Evolutionary conservation across 1,140 invertebrate genomes (phyloP), one percentile per base, ranked within the genome.

Genomic region (Anoplophora glabripennis): DNA sequence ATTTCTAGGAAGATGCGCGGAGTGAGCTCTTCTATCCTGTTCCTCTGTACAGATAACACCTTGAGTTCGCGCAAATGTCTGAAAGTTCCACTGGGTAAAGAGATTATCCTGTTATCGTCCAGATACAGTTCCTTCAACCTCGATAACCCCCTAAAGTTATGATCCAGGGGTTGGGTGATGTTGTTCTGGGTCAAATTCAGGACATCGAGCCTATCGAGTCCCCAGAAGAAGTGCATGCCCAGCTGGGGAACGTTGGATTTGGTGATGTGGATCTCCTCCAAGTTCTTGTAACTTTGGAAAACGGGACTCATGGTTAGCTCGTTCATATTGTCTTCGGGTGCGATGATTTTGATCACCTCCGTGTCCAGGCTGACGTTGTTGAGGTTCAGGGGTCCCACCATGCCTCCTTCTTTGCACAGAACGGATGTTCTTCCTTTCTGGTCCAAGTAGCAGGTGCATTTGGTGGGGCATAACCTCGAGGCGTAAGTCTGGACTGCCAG

Each of bases 61-160:
- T 77, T 81, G 60, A 93, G 74, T 59, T 87, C 81, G 52, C 76
- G 79, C 53, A 91, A 76, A 75, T 88, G 80, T 36, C 83, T 76
- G 75, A 93, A 93, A 7, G 85, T 86, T 51, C 87, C 88, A 60
- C 87, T 90, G 1, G 78, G 87, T 83, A 84, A 88, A 76, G 80
- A 82, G 76, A 81, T 76, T 57, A 86, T 85, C 61, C 84, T 78
- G 73, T 96, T 95, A 72, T 92, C 85, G 70, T 94, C 91, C 33
- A 96, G 77, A 72, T 93, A 92, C 1, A 96, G 79, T 70, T 94
- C 90, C 49, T 85, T 83, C 33, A 95, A 78, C 66, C 84, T 88
- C 51, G 87, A 84, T 51, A 94, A 70, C 5, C 84, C 85, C 62
- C 81, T 76, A 65, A 96, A 94, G 72, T 96, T 96, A 69, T 88